Evolutionary conservation across 2,888 invertebrate genomes (phyloP), one percentile per base, ranked within the genome.

Genomic region (Thymelicus lineola): DNA sequence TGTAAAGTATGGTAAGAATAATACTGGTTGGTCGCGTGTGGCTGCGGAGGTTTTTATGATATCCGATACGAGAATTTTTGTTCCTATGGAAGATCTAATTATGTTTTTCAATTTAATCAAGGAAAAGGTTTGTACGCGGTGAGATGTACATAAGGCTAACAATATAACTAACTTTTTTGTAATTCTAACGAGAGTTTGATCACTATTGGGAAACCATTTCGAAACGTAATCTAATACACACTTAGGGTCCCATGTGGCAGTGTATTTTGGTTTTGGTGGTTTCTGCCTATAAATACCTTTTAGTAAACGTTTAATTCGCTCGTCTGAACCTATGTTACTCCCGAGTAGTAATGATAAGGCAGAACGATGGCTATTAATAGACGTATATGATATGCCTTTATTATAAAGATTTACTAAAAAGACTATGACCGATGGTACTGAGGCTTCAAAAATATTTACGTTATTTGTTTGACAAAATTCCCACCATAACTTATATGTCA

Each of bases 341-440:
- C 75, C 77, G 15, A 79, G 28, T 4, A 80, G 65, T n/a, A 79
- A 61, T 0, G 77, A 76, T 38, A 80, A 10, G 0, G 80, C 77
- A 1, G 80, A 80, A 0, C 80, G 70, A 53, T 80, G 78, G 35
- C 59, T 74, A 59, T 80, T 80, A 0, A 80, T 20, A 1, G 74
- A 64, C 0, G 76, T 75, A 53, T 78, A 80, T 1, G 74, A 59
- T 15, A 65, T 64, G 9, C 76, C 78, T 4, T 73, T 74, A 36
- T 76, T 60, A 63, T 75, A 80, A 48, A 69, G 70, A 15, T 76
- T 61, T 0, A 70, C 72, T 14, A 79, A 66, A 66, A 77, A 79
- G 3, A 15, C 9, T 14, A 76, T 28, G 6, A 75, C 62, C 7
- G 35, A 15, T 12, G 68, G 14, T 14, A 66, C 9, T 7, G 42